phyloP scores from a whole-genome alignment of 2,113 vertebrate genomes.

The Macquaria australasica region DNA sequence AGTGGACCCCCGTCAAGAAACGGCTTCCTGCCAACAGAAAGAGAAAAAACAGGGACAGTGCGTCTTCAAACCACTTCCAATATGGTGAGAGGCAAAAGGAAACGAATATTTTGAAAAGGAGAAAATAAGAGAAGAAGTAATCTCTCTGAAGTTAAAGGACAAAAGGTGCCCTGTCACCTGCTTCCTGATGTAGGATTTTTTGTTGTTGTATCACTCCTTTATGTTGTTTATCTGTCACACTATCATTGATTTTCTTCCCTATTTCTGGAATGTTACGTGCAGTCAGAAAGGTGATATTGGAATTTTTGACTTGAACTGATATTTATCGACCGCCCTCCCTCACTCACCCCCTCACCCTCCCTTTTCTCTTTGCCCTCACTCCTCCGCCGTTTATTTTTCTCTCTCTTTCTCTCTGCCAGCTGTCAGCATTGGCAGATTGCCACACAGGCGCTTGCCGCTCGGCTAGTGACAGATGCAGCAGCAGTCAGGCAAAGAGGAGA shows the following conservation, averaged over 20 bases:
- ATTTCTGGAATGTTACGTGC: constrained; percentile 31
- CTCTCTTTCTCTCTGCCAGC: constrained; percentile 75
- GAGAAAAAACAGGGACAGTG: constrained; percentile 9
- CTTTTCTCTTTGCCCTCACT: constrained; percentile 43
- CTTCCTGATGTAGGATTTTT: background rate
- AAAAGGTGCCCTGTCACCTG: constrained; percentile 15
- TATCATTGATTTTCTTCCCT: constrained; percentile 59
- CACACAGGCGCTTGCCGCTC: constrained; percentile 65
- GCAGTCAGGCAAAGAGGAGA: constrained; percentile 60
- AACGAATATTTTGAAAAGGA: background rate
- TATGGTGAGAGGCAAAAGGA: constrained; percentile 10
- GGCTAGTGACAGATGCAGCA: constrained; percentile 74
- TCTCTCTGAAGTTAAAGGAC: constrained; percentile 30
- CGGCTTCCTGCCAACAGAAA: constrained; percentile 26
- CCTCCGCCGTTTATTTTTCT: constrained; percentile 67
- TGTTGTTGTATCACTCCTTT: constrained; percentile 31
- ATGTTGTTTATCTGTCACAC: constrained; percentile 35
- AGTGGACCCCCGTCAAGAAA: constrained; percentile 17
- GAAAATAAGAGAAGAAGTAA: constrained; percentile 23
- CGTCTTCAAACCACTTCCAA: constrained; percentile 21
- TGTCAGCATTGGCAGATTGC: constrained; percentile 80
- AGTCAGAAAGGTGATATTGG: constrained; percentile 62
- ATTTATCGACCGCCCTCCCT: constrained; percentile 56
- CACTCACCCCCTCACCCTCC: background rate
- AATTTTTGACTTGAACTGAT: constrained; percentile 65